Evolutionary conservation across 2,113 vertebrate genomes (phyloP), one percentile per base, ranked within the genome.

Genomic region (Hydrolagus affinis): DNA sequence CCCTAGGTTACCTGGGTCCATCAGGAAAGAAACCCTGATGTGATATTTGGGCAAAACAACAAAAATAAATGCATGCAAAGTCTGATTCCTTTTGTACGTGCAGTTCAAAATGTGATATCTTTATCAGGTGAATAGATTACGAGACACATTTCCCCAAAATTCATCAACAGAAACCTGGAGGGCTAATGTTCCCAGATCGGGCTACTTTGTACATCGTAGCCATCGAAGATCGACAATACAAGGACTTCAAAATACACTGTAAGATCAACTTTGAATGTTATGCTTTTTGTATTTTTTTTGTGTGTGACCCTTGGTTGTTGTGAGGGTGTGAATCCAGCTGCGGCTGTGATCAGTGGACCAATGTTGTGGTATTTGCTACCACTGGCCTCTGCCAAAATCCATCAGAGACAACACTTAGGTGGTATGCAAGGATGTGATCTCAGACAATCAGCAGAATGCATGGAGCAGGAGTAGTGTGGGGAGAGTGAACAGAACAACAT

Each of bases 211-310:
- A 99, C 87, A 94, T 99, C 92, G 93, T 97, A 91, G 98, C 97
- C 89, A 99, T 99, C 71, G 98, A 99, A 92, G 98, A 99, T 91
- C 92, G 97, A 88, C 97, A 99, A 87, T 99, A 98, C 92, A 99
- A 99, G 92, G 97, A 99, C 95, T 99, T 98, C 95, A 99, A 99
- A 94, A 99, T 99, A 87, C 97, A 99, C 89, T 99, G 98, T 99
- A 88, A 98, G 96, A 95, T 87, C 44, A 86, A 6, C n/a, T 69
- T 44, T 56, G 59, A 77, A 25, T 85, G 44, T 72, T 86, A 25
- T 28, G 11, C 21, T 14, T 62, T 78, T 32, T 86, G 64, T 80
- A 30, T n/a, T 78, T 21, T 30, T 85, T 25, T 30, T 21, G 11
- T 66, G 11, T 66, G 17, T 23, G 0, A 25, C 11, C 17, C n/a